These are phyloP conservation scores for Cathartes aura DNA, from an alignment of 2,113 vertebrate species.

Conservation along the genomic window DNA sequence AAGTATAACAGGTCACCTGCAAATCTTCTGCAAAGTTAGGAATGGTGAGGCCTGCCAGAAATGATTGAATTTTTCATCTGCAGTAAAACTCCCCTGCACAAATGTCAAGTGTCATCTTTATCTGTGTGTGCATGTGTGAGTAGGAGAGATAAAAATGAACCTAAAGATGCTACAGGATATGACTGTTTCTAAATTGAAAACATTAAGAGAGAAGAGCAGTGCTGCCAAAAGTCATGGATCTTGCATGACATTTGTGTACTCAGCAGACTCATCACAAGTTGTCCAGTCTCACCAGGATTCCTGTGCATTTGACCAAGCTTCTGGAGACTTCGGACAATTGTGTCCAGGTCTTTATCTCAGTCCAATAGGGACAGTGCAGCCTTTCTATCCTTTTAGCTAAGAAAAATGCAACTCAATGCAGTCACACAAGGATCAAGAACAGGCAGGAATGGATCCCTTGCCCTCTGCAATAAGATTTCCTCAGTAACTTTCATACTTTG, in stretches of 20 bases:
- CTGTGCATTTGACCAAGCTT: not conserved
- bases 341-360: not conserved
- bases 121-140: not conserved
- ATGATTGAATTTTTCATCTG: not conserved
- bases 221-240: not conserved
- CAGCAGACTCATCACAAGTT: not conserved
- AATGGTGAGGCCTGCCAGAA: not conserved
- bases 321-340: not conserved
- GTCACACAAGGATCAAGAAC: not conserved
- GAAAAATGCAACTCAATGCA: not conserved
- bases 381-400: not conserved
- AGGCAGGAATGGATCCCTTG: not conserved
- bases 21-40: not conserved
- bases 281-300: not conserved
- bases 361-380: accelerated
- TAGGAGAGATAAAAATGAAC: not conserved
- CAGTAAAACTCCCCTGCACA: not conserved
- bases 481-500: not conserved
- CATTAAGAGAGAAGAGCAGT: not conserved
- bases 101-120: not conserved
- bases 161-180: not conserved
- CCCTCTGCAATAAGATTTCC: not conserved
- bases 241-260: not conserved
- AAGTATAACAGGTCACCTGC: not conserved
- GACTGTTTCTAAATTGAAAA: not conserved